Conservation (phyloP, 2,888 invertebrate species). For the Rhodophaea formosa region DNA sequence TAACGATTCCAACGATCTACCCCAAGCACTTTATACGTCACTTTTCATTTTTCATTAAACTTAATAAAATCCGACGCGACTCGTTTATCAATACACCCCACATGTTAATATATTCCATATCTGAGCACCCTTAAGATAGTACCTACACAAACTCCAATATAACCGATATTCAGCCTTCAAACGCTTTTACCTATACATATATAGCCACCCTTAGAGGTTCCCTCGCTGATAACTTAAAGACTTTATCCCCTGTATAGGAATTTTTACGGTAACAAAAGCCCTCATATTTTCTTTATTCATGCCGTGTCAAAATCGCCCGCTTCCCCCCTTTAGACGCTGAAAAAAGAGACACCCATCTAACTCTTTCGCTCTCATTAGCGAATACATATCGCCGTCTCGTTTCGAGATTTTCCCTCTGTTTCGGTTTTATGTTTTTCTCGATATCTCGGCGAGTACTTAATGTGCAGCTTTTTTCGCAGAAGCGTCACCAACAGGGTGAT, state of each 20-base stretch:
- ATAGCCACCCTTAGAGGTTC: conserved; percentile 51
- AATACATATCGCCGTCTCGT: conserved; percentile 51
- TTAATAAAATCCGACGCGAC: conserved; percentile 49
- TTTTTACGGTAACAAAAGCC: conserved; percentile 80
- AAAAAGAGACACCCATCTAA: conserved; percentile 66
- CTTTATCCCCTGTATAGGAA: conserved; percentile 79
- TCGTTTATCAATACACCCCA: conserved; percentile 27
- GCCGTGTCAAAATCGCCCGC: conserved; percentile 74
- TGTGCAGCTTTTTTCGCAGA: conserved; percentile 54
- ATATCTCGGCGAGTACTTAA: conserved; percentile 60
- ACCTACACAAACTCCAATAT: conserved; percentile 51
- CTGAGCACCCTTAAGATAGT: conserved; percentile 65
- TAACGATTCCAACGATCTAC: neutral
- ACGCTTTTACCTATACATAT: conserved; percentile 36
- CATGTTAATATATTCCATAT: conserved; percentile 70
- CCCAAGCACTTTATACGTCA: conserved; percentile 3
- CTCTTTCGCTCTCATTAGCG: conserved; percentile 70
- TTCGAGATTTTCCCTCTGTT: conserved; percentile 56
- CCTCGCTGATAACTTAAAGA: conserved; percentile 78
- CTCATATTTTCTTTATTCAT: conserved; percentile 81
- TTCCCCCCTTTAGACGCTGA: conserved; percentile 57
- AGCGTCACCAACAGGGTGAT: conserved; percentile 71
- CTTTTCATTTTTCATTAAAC: conserved; percentile 32
- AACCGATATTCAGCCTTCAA: conserved; percentile 54
- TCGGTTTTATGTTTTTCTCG: conserved; percentile 72